Base-by-base conservation (phyloP, 2,797 vertebrate species). In the Brachyrhaphis roseni region DNA sequence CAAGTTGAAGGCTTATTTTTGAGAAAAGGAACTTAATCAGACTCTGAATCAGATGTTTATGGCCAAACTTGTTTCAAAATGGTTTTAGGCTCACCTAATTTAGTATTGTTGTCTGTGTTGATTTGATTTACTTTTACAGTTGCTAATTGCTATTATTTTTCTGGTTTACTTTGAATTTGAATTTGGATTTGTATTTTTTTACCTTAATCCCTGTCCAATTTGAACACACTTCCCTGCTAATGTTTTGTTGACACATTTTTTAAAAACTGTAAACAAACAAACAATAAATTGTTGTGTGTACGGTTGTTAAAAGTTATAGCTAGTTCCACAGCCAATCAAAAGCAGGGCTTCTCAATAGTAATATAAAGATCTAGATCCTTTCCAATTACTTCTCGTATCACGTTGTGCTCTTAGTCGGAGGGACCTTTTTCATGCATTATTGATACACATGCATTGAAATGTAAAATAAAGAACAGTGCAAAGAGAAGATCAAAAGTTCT, bases 1-100 rank as follows among this genome's bases (percentile, higher is more conserved):
- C 59, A 16, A 84, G 10, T 8, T 66, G 10, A 74, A n/a, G 47
- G 68, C 39, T 76, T 49, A 80, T 72, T 80, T 76, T 51, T 13
- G 18, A 66, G 8, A 64, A 39, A 34, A 36, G 18, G 34, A 66
- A 66, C 16, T 20, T 66, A 66, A 20, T 66, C 10, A 0, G 34
- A 34, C 34, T 39, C 23, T 26, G 20, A 45, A 16, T 45, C 41
- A 28, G 6, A 72, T 46, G 15, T 12, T n/a, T 43, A 26, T 70
- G 41, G 13, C 13, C 26, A 71, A 71, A 45, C 23, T 43, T 71
- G 26, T 28, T 15, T 26, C 11, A 70, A 2, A 70, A 39, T 23
- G 3, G 8, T 41, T 41, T 8, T 23, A 23, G 8, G 51, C 51
- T 53, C 51, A 53, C 2, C 51, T 23, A 20, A 53, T 71, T 45